Evolutionary conservation across 2,888 invertebrate species (phyloP).

Genomic region (Thalpophila matura): DNA sequence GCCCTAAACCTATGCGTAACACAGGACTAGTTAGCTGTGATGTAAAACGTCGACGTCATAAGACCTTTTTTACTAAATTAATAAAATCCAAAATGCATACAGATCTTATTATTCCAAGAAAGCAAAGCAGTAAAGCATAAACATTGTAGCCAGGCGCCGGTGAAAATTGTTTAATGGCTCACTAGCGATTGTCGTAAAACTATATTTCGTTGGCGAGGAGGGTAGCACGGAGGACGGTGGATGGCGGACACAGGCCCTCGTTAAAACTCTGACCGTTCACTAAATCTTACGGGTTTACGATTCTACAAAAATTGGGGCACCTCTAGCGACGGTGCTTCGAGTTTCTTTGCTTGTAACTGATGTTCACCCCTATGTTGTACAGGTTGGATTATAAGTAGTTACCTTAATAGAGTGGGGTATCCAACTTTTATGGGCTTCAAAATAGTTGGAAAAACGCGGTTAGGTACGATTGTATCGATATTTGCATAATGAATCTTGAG

Average conservation of each 20-base stretch:
- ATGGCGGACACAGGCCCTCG: conserved; percentile 75
- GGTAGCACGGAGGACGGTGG: conserved; percentile 62
- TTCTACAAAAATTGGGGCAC: conserved; percentile 84
- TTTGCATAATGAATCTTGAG: conserved; percentile 7
- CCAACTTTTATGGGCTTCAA: conserved; percentile 22
- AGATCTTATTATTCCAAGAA: conserved; percentile 45
- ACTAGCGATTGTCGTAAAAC: conserved; percentile 84
- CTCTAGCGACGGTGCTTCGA: conserved; percentile 30
- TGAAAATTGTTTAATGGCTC: conserved; percentile 79
- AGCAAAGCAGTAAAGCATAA: conserved; percentile 59
- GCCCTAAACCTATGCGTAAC: not conserved
- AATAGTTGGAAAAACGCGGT: conserved; percentile 38
- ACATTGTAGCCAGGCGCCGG: conserved; percentile 70
- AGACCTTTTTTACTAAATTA: conserved; percentile 20
- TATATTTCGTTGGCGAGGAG: conserved; percentile 78
- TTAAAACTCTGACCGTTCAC: conserved; percentile 86
- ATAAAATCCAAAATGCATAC: conserved; percentile 31
- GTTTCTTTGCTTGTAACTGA: conserved; percentile 43
- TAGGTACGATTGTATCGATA: conserved; percentile 10
- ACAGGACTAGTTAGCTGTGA: too few relatives aligned
- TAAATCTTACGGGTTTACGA: conserved; percentile 88
- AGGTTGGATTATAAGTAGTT: conserved; percentile 35
- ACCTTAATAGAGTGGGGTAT: conserved; percentile 40
- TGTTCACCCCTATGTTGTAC: conserved; percentile 40
- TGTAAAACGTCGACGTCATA: too few relatives aligned